Conservation (phyloP, 2,888 invertebrate genomes). For the Colostygia pectinataria region DNA sequence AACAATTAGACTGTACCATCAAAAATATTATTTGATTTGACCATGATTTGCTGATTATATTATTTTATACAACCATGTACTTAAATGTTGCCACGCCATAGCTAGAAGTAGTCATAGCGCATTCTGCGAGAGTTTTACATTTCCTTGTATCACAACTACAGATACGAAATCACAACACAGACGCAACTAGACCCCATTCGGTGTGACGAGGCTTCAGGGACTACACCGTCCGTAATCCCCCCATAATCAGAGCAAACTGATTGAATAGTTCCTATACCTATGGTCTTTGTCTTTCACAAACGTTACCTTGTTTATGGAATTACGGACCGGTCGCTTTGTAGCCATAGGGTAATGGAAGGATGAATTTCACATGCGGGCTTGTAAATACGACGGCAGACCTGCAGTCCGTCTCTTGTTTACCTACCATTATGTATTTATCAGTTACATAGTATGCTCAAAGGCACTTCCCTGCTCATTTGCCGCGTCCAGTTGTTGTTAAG, state of each 20-base stretch:
- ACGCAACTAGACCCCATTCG: too few relatives aligned
- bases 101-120: neutral
- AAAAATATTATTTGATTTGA: too few relatives aligned
- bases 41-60: too few relatives aligned
- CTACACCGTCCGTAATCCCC: neutral
- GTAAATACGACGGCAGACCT: constrained; percentile 37
- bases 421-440: constrained; percentile 28
- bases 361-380: constrained; percentile 49
- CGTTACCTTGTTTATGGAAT: constrained; percentile 20
- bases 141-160: too few relatives aligned
- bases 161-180: too few relatives aligned
- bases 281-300: constrained; percentile 13
- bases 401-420: constrained; percentile 34
- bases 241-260: constrained; percentile 6
- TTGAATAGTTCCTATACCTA: constrained; percentile 12
- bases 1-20: too few relatives aligned
- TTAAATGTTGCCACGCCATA: too few relatives aligned
- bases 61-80: too few relatives aligned
- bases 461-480: constrained; percentile 12
- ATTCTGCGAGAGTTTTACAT: neutral
- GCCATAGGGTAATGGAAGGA: constrained; percentile 43
- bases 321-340: constrained; percentile 25
- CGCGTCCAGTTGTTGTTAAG: too few relatives aligned
- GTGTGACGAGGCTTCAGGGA: neutral
- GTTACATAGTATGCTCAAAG: constrained; percentile 13